These are phyloP conservation scores for Sarcophaga variegata DNA, from an alignment of 2,888 invertebrate species.

Conservation along the genomic window DNA sequence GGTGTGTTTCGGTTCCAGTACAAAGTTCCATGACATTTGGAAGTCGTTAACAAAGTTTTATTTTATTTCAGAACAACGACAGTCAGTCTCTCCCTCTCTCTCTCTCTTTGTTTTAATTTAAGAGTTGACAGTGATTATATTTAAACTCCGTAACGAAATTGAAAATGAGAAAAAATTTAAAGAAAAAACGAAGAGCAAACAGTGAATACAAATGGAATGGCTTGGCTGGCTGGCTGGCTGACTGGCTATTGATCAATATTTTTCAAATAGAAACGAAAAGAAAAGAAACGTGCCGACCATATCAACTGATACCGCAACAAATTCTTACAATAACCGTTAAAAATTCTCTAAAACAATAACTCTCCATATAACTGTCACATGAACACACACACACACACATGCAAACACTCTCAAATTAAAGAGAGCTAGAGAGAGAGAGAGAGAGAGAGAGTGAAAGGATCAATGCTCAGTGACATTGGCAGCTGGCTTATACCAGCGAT, in stretches of 20 bases:
- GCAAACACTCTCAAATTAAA: neutral
- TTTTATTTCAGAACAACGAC: neutral
- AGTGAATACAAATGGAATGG: neutral
- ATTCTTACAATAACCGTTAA: slow-evolving; percentile 39
- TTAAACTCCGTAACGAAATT: slow-evolving; percentile 71
- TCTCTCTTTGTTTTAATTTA: neutral
- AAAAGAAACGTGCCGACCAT: slow-evolving; percentile 54
- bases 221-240: neutral
- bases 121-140: slow-evolving; percentile 71
- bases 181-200: slow-evolving; percentile 28
- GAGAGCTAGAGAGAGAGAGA: slow-evolving; percentile 1
- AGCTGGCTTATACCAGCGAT: slow-evolving; percentile 72
- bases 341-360: too few species aligned
- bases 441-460: slow-evolving; percentile 40
- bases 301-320: slow-evolving; percentile 68
- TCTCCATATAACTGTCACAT: neutral
- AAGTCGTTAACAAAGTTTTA: neutral
- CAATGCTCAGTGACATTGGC: slow-evolving; percentile 52
- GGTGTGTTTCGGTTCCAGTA: slow-evolving; percentile 22
- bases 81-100: neutral
- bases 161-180: slow-evolving; percentile 56
- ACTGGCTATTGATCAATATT: slow-evolving; percentile 35
- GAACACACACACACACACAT: neutral
- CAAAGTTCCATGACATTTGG: neutral
- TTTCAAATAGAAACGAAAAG: slow-evolving; percentile 31